phyloP scores from a whole-genome alignment of 1,140 invertebrate genomes.

The Lethocerus indicus region DNA sequence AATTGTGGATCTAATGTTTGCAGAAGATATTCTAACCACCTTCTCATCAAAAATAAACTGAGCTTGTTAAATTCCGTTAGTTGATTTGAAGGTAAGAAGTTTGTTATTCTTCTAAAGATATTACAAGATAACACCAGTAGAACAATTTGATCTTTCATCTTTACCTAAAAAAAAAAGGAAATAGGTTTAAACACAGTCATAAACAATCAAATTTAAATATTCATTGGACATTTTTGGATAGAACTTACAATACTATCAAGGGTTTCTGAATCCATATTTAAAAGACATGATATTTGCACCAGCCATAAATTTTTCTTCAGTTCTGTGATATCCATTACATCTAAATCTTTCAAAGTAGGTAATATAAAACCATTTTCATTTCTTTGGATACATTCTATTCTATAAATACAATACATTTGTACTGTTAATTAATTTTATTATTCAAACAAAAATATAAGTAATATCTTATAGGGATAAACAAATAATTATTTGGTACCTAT shows the following conservation, averaged over 20 bases:
- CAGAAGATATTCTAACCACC: conserved; percentile 7
- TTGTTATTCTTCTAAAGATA: conserved; percentile 8
- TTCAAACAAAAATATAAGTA: neutral
- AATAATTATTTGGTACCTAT: conserved; percentile 7
- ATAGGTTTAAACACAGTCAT: neutral
- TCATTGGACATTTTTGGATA: neutral
- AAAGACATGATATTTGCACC: neutral
- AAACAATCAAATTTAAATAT: neutral
- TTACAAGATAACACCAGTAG: conserved; percentile 9
- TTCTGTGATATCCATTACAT: conserved; percentile 9
- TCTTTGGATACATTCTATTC: neutral
- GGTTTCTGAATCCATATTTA: neutral
- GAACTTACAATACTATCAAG: neutral
- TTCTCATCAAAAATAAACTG: conserved; percentile 8
- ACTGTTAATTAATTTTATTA: neutral
- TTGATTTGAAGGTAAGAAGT: neutral
- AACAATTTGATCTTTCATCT: conserved; percentile 4
- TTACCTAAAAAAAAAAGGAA: conserved; percentile 5
- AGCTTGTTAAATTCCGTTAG: neutral
- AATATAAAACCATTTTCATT: neutral
- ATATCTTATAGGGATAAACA: neutral
- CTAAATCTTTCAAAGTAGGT: neutral
- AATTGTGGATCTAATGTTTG: neutral
- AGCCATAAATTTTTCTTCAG: conserved; percentile 11
- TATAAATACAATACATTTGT: neutral